Evolutionary conservation across 2,113 vertebrate species (phyloP).

Genomic region (Phyllopteryx taeniolatus): DNA sequence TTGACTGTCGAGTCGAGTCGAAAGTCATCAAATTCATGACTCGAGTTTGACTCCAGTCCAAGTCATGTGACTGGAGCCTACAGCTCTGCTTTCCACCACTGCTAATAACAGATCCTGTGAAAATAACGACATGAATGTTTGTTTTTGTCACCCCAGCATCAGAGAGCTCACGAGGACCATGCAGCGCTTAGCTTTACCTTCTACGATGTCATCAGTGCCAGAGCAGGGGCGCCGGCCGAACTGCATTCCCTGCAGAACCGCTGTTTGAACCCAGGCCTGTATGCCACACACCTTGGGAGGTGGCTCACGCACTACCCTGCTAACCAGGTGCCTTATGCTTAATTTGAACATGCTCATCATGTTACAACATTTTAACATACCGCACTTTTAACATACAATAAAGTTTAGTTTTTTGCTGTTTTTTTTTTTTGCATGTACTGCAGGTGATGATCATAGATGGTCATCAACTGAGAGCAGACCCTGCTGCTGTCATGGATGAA

Average conservation of each 20-base stretch:
- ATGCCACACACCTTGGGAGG: slow-evolving; percentile 86
- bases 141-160: slow-evolving; percentile 75
- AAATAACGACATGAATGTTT: not conserved
- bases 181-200: slow-evolving; percentile 88
- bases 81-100: not conserved
- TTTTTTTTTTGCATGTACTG: slow-evolving; percentile 14
- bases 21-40: too few species aligned
- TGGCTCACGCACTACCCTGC: slow-evolving; percentile 90
- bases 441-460: slow-evolving; percentile 95
- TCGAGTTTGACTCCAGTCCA: too few species aligned
- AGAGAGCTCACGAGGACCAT: slow-evolving; percentile 88
- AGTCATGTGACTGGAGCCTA: not conserved
- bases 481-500: slow-evolving; percentile 90
- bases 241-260: slow-evolving; percentile 87
- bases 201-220: slow-evolving; percentile 91
- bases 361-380: not conserved
- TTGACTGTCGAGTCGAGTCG: too few species aligned
- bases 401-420: too few species aligned
- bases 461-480: slow-evolving; percentile 90
- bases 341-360: not conserved
- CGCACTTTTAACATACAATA: not conserved
- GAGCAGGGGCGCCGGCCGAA: slow-evolving; percentile 77
- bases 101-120: not conserved
- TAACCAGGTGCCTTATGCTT: slow-evolving; percentile 78
- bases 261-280: slow-evolving; percentile 89